Evolutionary conservation across 2,888 invertebrate species (phyloP).

Genomic region (Cheilosia pagana): DNA sequence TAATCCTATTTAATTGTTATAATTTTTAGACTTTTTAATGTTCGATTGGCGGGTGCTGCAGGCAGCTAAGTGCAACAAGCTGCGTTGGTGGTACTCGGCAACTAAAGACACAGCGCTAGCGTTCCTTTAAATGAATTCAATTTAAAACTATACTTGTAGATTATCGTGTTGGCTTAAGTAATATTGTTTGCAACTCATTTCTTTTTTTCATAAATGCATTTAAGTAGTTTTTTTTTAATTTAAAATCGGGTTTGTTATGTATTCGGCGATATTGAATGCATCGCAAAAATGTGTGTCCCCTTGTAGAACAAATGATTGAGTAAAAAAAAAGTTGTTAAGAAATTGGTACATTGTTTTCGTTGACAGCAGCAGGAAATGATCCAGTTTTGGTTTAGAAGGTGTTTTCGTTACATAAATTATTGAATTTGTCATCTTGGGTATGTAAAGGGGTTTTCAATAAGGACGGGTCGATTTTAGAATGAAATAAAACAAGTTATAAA

Average conservation of each 20-base stretch:
- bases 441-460: no score
- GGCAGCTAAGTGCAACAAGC: conserved; percentile 9
- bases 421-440: no score
- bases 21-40: conserved; percentile 25
- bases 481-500: no score
- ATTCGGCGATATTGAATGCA: conserved; percentile 34
- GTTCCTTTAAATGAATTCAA: conserved; percentile 25
- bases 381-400: no score
- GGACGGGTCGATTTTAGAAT: no score
- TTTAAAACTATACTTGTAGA: background rate
- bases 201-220: conserved; percentile 50
- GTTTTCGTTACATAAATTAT: no score
- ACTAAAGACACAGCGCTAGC: background rate
- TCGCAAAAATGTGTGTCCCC: conserved; percentile 32
- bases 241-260: conserved; percentile 25
- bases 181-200: conserved; percentile 36
- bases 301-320: conserved; percentile 56
- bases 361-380: background rate
- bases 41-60: conserved; percentile 40
- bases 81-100: background rate
- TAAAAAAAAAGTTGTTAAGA: conserved; percentile 51
- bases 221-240: conserved; percentile 60
- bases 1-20: conserved; percentile 47
- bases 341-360: background rate
- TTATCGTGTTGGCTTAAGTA: conserved; percentile 32